phyloP scores from a whole-genome alignment of 1,140 invertebrate genomes.

The Babylonia areolata region DNA sequence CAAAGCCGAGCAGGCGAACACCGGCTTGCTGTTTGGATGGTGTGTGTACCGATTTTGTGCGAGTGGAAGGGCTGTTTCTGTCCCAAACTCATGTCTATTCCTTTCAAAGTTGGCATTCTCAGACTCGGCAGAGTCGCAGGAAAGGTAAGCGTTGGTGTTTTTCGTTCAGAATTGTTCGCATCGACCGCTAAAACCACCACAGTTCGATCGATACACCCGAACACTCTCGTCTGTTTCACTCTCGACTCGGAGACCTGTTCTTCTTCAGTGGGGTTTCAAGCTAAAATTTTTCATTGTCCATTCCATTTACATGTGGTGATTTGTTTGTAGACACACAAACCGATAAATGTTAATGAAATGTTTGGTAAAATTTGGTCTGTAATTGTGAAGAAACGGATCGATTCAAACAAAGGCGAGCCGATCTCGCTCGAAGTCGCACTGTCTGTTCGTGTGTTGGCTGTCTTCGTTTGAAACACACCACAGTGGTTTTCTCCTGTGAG shows the following conservation, averaged over 20 bases:
- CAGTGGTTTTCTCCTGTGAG: background rate
- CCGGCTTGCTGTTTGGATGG: slow-evolving; percentile 5
- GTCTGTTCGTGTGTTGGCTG: background rate
- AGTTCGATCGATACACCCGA: slow-evolving; percentile 17
- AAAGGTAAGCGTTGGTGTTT: background rate
- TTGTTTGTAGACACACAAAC: background rate
- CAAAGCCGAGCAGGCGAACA: background rate
- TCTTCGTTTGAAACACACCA: background rate
- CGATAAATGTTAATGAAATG: background rate
- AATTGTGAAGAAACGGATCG: background rate
- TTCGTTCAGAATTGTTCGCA: background rate
- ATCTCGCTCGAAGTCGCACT: background rate
- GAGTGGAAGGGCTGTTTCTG: slow-evolving; percentile 17
- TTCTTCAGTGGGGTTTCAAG: background rate
- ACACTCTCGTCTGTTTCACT: background rate
- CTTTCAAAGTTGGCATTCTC: slow-evolving; percentile 16
- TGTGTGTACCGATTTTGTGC: background rate
- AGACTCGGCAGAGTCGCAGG: slow-evolving; percentile 28
- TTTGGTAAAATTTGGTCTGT: background rate
- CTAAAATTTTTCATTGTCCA: background rate
- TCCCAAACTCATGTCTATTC: slow-evolving; percentile 16
- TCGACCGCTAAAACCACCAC: background rate
- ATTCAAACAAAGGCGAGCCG: background rate
- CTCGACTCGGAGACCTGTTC: background rate
- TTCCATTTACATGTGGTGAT: background rate